Percentiles rank a stretch among this genome's conserved stretches.
phyloP scores from a whole-genome alignment of 1,140 invertebrate genomes.

The Cotesia glomerata region DNA sequence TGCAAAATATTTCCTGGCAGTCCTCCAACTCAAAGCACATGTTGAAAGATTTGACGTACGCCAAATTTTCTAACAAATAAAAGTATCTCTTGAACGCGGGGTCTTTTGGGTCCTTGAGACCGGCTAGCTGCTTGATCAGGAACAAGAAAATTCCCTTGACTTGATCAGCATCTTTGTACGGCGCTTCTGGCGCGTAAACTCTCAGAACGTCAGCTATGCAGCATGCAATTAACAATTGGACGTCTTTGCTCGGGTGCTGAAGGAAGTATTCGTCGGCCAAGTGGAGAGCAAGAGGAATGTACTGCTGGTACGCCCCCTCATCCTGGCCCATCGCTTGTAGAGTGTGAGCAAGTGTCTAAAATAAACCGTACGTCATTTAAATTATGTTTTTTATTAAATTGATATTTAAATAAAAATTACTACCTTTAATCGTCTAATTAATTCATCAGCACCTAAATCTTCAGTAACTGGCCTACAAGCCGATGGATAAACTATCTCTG shows the following conservation, averaged over 20 bases:
- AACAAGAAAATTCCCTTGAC: slow-evolving; percentile 95
- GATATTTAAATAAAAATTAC: slow-evolving; percentile 34
- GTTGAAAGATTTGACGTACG: slow-evolving; percentile 98
- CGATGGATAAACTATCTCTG: slow-evolving; percentile 85
- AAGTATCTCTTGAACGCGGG: slow-evolving; percentile 98
- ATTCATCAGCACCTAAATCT: slow-evolving; percentile 92
- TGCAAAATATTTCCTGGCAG: slow-evolving; percentile 95
- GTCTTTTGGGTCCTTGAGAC: slow-evolving; percentile 94
- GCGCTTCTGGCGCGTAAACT: slow-evolving; percentile 98
- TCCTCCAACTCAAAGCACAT: slow-evolving; percentile 98
- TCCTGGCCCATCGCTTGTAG: slow-evolving; percentile 96
- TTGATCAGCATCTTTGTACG: slow-evolving; percentile 94
- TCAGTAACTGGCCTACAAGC: slow-evolving; percentile 88
- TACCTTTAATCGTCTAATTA: slow-evolving; percentile 92
- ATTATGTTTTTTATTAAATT: background rate
- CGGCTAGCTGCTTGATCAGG: slow-evolving; percentile 92
- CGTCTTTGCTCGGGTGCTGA: slow-evolving; percentile 88
- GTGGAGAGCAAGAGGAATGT: slow-evolving; percentile 91
- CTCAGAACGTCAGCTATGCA: slow-evolving; percentile 96
- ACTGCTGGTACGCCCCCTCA: slow-evolving; percentile 92
- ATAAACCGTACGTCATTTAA: background rate
- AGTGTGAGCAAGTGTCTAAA: slow-evolving; percentile 85
- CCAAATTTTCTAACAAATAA: slow-evolving; percentile 93
- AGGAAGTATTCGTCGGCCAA: slow-evolving; percentile 92
- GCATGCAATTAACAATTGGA: slow-evolving; percentile 92